Evolutionary conservation across 2,797 vertebrate species (phyloP), one percentile per base, ranked within the genome.

Genomic region (Epinephelus coioides): DNA sequence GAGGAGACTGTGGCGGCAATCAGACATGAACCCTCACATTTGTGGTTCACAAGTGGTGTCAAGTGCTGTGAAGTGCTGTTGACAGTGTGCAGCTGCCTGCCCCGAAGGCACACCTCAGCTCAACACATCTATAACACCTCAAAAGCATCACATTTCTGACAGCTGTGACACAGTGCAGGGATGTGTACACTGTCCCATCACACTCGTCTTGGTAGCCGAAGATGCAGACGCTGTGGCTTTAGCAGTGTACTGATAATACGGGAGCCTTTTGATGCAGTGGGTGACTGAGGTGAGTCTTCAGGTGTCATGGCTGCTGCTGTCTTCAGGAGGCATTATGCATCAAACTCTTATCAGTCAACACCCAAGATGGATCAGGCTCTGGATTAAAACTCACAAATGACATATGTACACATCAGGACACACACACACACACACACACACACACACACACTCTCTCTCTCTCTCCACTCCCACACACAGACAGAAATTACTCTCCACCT

Each of bases 51-150:
- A 64, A 84, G 72, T 65, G 47, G 54, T 73, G 71, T 81, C 40
- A 85, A 86, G 56, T 59, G 64, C 66, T 55, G 69, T 74, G 64
- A 90, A 83, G 85, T 69, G 75, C 67, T 82, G 78, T 69, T 81
- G 83, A 83, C 82, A 86, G 81, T 21, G 69, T 73, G 63, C 73
- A 84, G 63, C 87, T 86, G 78, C 61, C 73, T 84, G 73, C 78
- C 79, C 69, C 40, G 67, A 81, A 84, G 84, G 82, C 83, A 83
- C 75, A 87, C 75, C 86, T 87, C 80, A 56, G 73, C 73, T 78
- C 69, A 67, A 65, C 63, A 80, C 53, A 73, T 62, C 47, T 55
- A 34, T 57, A 85, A 80, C 75, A 86, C 82, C 72, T 81, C 46
- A 70, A 46, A 81, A 78, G 55, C 68, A 50, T 84, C 80, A 76